Evolutionary conservation across 2,113 vertebrate species (phyloP), one percentile per base, ranked within the genome.

Genomic region (Oplegnathus fasciatus): DNA sequence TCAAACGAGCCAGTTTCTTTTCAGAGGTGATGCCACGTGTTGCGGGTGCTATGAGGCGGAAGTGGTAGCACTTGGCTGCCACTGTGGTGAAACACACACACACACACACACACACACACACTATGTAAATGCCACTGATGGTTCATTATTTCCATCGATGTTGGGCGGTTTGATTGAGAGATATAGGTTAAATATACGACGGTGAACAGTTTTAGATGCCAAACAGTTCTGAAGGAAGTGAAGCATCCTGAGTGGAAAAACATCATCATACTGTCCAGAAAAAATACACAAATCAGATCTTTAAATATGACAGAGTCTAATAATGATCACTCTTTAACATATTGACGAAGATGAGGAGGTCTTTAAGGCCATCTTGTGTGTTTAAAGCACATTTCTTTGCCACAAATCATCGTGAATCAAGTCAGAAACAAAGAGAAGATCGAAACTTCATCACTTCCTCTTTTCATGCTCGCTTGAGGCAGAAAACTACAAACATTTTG

Each of bases 41-140:
- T 76, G 91, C 0, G 86, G 88, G 78, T 11, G 81, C 64, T 72
- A 58, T 6, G 14, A 85, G 83, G 87, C n/a, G 90, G 92, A 93
- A 91, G 92, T 88, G 90, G 92, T 91, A 26, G 32, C 8, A 32
- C 64, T 60, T 50, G 69, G 76, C 73, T 77, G 84, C 86, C 79
- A 20, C 80, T 89, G 92, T 91, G 92, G 90, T 91, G 83, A 82
- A 42, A 64, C 73, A 73, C 75, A 24, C 82, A 14, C 3, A 42
- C 30, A 50, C 34, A 30, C 50, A 78, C 67, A 57, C 50, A 55
- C 50, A 55, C n/a, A 57, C 52, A 70, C 48, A 15, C 48, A 50
- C 3, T 1, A 30, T 72, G 20, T 54, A 67, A 61, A 46, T 30
- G 34, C 20, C 5, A 50, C 48, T 5, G 28, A 71, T 24, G 57